Conservation (phyloP, 2,888 invertebrate species). For the Kryphioiulus occultus region DNA sequence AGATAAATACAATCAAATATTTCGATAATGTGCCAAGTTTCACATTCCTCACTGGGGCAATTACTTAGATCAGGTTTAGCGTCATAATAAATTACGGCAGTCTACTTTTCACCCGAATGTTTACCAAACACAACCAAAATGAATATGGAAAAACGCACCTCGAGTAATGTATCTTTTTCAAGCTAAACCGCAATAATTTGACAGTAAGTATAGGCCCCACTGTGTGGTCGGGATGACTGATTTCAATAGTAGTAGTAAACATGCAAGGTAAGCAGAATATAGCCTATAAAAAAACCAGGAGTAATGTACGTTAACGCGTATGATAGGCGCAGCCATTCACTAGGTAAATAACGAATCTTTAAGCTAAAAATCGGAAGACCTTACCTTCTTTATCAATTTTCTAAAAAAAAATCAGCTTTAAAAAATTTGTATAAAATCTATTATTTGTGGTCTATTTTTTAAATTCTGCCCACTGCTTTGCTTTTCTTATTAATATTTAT, state of each 20-base stretch:
- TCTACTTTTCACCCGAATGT: not conserved
- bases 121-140: not conserved
- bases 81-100: not conserved
- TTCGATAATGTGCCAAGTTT: not conserved
- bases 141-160: not conserved
- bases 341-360: no score
- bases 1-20: not conserved
- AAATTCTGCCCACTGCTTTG: no score
- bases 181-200: conserved; percentile 9
- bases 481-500: no score
- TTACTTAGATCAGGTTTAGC: not conserved
- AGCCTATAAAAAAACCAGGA: not conserved
- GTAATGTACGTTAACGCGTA: not conserved
- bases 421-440: no score
- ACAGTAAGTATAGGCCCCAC: not conserved
- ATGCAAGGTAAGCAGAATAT: not conserved
- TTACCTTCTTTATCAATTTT: no score
- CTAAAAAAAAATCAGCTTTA: no score
- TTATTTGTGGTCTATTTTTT: no score
- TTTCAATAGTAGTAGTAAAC: not conserved
- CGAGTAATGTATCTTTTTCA: not conserved
- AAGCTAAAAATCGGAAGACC: no score
- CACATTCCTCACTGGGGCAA: not conserved
- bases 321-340: not conserved
- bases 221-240: not conserved